These are phyloP conservation scores for Apamea monoglypha DNA, from an alignment of 2,888 invertebrate genomes.

Conservation along the genomic window DNA sequence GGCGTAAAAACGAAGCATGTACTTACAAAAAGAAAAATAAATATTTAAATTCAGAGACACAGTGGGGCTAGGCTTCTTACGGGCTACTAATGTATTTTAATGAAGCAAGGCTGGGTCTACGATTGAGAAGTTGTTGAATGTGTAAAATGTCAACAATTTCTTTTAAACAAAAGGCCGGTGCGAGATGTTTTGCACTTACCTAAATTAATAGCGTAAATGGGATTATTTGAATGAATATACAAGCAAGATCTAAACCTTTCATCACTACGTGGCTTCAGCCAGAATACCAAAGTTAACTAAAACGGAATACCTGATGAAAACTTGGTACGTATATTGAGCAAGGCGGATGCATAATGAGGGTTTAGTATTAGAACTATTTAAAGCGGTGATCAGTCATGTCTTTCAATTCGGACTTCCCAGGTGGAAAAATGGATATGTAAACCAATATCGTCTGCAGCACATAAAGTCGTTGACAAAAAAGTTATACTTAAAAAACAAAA, in stretches of 20 bases:
- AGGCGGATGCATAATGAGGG: background rate
- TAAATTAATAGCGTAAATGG: background rate
- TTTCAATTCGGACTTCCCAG: background rate
- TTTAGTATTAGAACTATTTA: background rate
- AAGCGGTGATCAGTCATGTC: background rate
- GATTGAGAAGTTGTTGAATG: constrained; percentile 1
- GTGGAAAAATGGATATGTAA: constrained; percentile 1
- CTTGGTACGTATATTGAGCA: too few species aligned
- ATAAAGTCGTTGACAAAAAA: background rate
- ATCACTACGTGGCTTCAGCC: too few species aligned
- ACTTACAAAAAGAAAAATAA: constrained; percentile 16
- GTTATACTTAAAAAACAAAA: background rate
- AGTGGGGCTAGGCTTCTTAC: constrained; percentile 24
- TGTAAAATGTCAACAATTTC: background rate
- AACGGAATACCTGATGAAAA: too few species aligned
- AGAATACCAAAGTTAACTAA: too few species aligned
- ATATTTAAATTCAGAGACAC: constrained; percentile 39
- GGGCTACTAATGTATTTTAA: constrained; percentile 48
- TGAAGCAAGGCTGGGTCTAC: constrained; percentile 5
- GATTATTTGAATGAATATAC: too few species aligned
- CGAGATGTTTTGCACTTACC: background rate
- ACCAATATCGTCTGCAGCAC: background rate
- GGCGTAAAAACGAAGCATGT: background rate
- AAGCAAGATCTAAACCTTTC: too few species aligned
- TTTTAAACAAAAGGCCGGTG: background rate